Conservation (phyloP, 2,888 invertebrate species). For the Nasonovia ribisnigri region DNA sequence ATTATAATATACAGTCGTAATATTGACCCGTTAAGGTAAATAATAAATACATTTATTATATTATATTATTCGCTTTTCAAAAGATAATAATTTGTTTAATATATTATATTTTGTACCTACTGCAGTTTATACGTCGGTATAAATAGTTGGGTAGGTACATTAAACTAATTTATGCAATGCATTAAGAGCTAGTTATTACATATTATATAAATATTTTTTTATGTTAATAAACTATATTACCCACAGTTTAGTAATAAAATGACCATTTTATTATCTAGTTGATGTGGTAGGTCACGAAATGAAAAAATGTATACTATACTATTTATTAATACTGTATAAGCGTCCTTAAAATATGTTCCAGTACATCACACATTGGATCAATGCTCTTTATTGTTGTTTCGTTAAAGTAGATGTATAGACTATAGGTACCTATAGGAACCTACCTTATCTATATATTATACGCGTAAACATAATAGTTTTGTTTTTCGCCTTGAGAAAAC, state of each 20-base stretch:
- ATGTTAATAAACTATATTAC: not conserved
- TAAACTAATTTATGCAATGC: not conserved
- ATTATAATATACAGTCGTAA: not conserved
- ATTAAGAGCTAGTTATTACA: not conserved
- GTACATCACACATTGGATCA: not conserved
- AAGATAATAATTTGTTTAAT: not conserved
- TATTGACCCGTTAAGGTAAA: not conserved
- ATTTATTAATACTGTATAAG: no score
- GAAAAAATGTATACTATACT: not conserved
- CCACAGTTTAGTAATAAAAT: not conserved
- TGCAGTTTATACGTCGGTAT: not conserved
- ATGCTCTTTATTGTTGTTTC: not conserved
- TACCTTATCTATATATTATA: not conserved
- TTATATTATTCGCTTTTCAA: not conserved
- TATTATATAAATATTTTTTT: not conserved
- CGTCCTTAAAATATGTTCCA: not conserved
- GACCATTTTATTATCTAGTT: not conserved
- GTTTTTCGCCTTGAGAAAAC: slow-evolving; percentile 17
- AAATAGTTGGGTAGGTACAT: not conserved
- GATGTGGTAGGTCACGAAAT: not conserved
- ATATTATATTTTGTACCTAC: not conserved
- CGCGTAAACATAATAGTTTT: not conserved
- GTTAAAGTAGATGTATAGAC: not conserved
- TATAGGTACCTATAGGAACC: no score
- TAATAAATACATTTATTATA: not conserved